These are phyloP conservation scores for Machimus rusticus DNA, from an alignment of 2,888 invertebrate species.

Conservation along the genomic window DNA sequence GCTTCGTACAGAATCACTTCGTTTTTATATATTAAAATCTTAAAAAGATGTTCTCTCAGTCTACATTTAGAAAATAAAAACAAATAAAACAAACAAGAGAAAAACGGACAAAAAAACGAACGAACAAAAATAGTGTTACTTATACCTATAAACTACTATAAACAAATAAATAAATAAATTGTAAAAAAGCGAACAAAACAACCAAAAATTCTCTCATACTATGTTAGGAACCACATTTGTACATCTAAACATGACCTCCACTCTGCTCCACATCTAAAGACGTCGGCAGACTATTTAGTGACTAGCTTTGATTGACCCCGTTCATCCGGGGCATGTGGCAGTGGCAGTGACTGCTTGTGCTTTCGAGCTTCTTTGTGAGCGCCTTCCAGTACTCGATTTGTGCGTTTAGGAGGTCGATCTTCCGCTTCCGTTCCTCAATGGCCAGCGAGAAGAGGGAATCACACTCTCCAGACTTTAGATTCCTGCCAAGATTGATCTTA, in stretches of 20 bases:
- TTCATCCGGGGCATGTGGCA: constrained; percentile 49
- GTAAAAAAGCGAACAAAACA: constrained; percentile 17
- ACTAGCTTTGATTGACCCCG: constrained; percentile 53
- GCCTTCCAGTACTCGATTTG: constrained; percentile 62
- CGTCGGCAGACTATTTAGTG: constrained; percentile 25
- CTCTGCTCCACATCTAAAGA: constrained; percentile 23
- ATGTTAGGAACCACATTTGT: constrained; percentile 63
- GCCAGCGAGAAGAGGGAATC: constrained; percentile 58
- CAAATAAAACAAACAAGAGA: not conserved
- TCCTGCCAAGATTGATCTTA: not conserved
- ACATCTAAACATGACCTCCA: constrained; percentile 54
- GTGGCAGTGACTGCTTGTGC: constrained; percentile 43
- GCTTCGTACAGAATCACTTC: constrained; percentile 37
- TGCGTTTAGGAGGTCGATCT: constrained; percentile 60
- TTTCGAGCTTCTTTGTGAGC: constrained; percentile 58
- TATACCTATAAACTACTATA: not conserved
- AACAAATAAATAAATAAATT: constrained; percentile 17
- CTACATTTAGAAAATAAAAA: constrained; percentile 20
- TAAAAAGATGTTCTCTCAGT: constrained; percentile 29
- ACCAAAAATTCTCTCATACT: constrained; percentile 45
- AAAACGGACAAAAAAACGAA: constrained; percentile 4
- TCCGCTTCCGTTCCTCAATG: constrained; percentile 60
- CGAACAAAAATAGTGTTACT: not conserved
- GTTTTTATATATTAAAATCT: constrained; percentile 35
- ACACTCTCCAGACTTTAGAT: constrained; percentile 17